Evolutionary conservation across 2,888 invertebrate genomes (phyloP).

Genomic region (Trichopria drosophilae): DNA sequence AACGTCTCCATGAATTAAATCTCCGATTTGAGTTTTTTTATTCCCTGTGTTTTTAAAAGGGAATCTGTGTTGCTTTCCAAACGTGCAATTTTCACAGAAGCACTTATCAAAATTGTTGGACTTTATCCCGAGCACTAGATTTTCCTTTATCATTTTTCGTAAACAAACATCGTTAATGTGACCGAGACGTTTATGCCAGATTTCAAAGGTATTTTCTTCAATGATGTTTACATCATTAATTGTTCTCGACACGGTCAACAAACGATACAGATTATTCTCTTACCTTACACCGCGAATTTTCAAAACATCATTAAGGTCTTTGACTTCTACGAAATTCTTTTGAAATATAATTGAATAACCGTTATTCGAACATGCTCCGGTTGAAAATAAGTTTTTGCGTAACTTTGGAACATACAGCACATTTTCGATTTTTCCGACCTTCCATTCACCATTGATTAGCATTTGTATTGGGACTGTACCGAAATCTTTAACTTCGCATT

Average conservation of each 20-base stretch:
- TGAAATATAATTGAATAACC: conserved; percentile 6
- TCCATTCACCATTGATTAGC: conserved; percentile 6
- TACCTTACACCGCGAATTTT: conserved; percentile 8
- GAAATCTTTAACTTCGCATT: conserved; percentile 7
- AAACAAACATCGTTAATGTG: conserved; percentile 8
- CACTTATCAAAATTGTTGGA: conserved; percentile 9
- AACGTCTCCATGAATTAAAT: conserved; percentile 31
- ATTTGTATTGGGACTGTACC: conserved; percentile 11
- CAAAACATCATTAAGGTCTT: conserved; percentile 1
- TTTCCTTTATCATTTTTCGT: conserved; percentile 13
- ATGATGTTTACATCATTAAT: conserved; percentile 9
- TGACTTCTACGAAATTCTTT: conserved; percentile 4
- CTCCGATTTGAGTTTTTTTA: conserved; percentile 12
- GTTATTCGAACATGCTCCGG: conserved; percentile 12
- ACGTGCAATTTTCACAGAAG: conserved; percentile 24
- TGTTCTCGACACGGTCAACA: neutral
- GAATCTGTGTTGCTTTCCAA: too few species aligned
- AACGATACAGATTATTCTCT: conserved; percentile 12
- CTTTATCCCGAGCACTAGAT: neutral
- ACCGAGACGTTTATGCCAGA: conserved; percentile 21
- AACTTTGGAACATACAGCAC: conserved; percentile 14
- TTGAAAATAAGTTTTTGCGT: conserved; percentile 15
- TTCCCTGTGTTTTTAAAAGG: too few species aligned
- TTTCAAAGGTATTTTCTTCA: conserved; percentile 3
- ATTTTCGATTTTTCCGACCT: conserved; percentile 15